These are phyloP conservation scores for Mesopsocus fuscifrons DNA, from an alignment of 2,888 invertebrate genomes.

Conservation along the genomic window DNA sequence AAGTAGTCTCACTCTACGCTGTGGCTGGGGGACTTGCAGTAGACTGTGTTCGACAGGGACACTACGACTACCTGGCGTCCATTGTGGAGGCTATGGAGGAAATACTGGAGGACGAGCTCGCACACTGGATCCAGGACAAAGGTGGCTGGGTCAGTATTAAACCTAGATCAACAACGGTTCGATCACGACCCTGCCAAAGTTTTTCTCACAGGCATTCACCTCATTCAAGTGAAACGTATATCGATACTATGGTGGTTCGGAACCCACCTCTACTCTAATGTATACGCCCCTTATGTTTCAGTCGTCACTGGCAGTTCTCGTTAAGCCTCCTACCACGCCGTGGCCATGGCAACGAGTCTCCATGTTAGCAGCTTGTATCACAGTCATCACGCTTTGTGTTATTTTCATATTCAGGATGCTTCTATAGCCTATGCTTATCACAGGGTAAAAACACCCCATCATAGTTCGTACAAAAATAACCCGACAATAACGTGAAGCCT, in stretches of 20 bases:
- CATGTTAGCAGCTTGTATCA: background rate
- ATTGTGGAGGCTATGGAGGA: conserved; percentile 60
- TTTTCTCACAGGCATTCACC: background rate
- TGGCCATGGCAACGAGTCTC: conserved; percentile 3
- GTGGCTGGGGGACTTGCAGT: conserved; percentile 67
- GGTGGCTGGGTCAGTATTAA: conserved; percentile 60
- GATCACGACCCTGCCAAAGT: too few relatives aligned
- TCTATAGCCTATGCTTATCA: too few relatives aligned
- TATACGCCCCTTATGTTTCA: conserved; percentile 5
- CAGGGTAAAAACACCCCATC: too few relatives aligned
- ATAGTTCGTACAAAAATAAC: too few relatives aligned
- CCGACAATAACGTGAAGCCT: too few relatives aligned
- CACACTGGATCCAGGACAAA: conserved; percentile 60
- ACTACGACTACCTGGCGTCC: conserved; percentile 56
- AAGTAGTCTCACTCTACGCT: conserved; percentile 61
- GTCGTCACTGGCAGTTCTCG: conserved; percentile 1
- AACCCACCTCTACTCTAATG: too few relatives aligned
- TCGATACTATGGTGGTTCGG: too few relatives aligned
- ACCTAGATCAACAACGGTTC: background rate
- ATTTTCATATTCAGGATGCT: conserved; percentile 2
- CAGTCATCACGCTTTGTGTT: background rate
- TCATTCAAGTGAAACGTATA: background rate
- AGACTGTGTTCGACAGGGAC: conserved; percentile 55
- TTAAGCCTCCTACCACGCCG: conserved; percentile 4
- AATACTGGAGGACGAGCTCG: conserved; percentile 46